phyloP scores from a whole-genome alignment of 2,797 vertebrate genomes.

The Myotis daubentonii region DNA sequence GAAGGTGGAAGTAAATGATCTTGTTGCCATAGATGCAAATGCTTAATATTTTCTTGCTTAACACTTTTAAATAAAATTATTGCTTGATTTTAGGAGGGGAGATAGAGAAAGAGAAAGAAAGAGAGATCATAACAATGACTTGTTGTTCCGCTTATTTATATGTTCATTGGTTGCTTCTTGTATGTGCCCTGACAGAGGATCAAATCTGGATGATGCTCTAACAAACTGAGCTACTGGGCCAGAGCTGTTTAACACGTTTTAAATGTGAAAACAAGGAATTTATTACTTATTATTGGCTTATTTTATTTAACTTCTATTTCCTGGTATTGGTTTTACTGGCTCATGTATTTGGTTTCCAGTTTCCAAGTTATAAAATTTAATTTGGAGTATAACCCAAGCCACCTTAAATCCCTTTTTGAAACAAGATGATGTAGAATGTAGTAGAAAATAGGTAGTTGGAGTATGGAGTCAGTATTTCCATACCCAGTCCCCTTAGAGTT shows the following conservation, averaged over 20 bases:
- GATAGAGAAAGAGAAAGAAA: not conserved
- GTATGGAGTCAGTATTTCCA: not conserved
- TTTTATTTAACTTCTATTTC: slow-evolving; percentile 22
- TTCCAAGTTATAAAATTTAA: slow-evolving; percentile 39
- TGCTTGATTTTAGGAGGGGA: not conserved
- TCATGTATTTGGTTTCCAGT: slow-evolving; percentile 23
- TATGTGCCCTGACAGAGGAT: not conserved
- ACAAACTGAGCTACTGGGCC: not conserved
- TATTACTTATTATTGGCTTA: not conserved
- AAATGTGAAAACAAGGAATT: slow-evolving; percentile 18
- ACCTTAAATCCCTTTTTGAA: slow-evolving; percentile 19
- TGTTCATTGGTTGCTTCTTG: not conserved
- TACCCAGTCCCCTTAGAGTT: not conserved
- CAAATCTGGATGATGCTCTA: not conserved
- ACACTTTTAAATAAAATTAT: not conserved
- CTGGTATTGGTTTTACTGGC: slow-evolving; percentile 35
- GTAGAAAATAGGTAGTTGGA: not conserved
- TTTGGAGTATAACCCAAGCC: not conserved
- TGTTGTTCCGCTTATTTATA: not conserved
- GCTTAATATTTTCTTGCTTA: not conserved
- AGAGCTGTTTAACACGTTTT: not conserved
- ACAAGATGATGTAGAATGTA: not conserved
- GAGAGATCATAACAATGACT: not conserved
- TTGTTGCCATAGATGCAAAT: not conserved
- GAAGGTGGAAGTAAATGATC: not conserved